Conservation (phyloP, 2,113 vertebrate genomes). For the Mesembrinibis cayennensis region DNA sequence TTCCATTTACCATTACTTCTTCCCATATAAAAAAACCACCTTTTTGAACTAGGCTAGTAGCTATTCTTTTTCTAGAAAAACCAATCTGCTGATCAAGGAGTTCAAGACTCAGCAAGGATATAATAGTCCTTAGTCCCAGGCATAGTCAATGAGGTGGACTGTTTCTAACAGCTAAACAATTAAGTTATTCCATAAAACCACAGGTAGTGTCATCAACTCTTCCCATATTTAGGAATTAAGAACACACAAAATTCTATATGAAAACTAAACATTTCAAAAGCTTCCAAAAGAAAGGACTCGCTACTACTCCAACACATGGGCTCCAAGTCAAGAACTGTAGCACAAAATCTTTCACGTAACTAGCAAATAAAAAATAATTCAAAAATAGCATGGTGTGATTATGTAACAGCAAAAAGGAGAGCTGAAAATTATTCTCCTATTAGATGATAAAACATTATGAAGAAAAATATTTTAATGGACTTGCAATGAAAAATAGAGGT, state of each 20-base stretch:
- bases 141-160: not conserved
- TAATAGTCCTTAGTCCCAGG: too few species aligned
- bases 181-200: not conserved
- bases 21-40: not conserved
- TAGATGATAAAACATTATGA: not conserved
- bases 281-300: not conserved
- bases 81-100: not conserved
- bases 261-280: not conserved
- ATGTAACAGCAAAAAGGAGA: not conserved
- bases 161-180: not conserved
- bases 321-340: not conserved
- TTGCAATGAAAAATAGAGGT: not conserved
- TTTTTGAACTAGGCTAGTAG: not conserved
- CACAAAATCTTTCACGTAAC: not conserved
- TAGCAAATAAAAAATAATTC: not conserved
- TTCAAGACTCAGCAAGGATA: not conserved
- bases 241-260: not conserved
- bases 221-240: not conserved
- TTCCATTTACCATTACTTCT: not conserved
- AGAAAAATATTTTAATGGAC: not conserved
- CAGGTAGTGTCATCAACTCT: too few species aligned
- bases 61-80: not conserved
- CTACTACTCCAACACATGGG: not conserved
- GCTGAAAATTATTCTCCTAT: not conserved
- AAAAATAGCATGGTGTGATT: not conserved